Conservation (phyloP, 2,113 vertebrate species). For the Hirundichthys speculiger region DNA sequence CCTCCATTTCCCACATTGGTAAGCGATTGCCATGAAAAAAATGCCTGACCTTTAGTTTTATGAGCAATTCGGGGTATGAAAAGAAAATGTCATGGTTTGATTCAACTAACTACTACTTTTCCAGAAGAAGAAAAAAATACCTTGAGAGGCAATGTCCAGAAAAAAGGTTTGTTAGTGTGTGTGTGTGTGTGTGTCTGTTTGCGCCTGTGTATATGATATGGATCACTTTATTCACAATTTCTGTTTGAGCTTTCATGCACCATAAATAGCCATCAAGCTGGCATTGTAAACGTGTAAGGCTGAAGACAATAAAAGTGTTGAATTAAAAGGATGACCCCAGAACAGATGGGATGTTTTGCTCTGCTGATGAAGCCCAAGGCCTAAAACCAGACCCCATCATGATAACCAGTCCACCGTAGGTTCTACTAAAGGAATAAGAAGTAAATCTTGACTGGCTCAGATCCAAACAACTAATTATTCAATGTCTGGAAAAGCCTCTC, state of each 20-base stretch:
- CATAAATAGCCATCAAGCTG: constrained; percentile 61
- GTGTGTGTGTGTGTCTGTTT: constrained; percentile 17
- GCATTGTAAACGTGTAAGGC: constrained; percentile 52
- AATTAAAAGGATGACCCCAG: constrained; percentile 46
- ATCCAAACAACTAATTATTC: constrained; percentile 66
- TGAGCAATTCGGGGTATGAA: constrained; percentile 64
- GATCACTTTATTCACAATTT: constrained; percentile 40
- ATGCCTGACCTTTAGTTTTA: constrained; percentile 79
- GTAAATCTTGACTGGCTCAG: constrained; percentile 54
- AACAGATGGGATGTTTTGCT: constrained; percentile 67
- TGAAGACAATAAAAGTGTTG: constrained; percentile 43
- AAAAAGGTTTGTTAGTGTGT: constrained; percentile 4
- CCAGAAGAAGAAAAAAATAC: constrained; percentile 30
- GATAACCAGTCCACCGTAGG: constrained; percentile 48
- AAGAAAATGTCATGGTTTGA: constrained; percentile 53
- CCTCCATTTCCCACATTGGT: constrained; percentile 60
- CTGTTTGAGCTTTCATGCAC: constrained; percentile 70
- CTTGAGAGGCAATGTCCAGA: constrained; percentile 21
- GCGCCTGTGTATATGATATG: background rate
- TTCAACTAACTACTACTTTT: constrained; percentile 38
- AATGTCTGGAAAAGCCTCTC: constrained; percentile 48
- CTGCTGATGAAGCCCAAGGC: constrained; percentile 55
- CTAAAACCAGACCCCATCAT: constrained; percentile 50
- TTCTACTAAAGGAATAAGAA: constrained; percentile 40
- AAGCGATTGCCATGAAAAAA: constrained; percentile 54